These are phyloP conservation scores for Brevimyrus niger DNA, from an alignment of 2,113 vertebrate genomes.

Conservation along the genomic window DNA sequence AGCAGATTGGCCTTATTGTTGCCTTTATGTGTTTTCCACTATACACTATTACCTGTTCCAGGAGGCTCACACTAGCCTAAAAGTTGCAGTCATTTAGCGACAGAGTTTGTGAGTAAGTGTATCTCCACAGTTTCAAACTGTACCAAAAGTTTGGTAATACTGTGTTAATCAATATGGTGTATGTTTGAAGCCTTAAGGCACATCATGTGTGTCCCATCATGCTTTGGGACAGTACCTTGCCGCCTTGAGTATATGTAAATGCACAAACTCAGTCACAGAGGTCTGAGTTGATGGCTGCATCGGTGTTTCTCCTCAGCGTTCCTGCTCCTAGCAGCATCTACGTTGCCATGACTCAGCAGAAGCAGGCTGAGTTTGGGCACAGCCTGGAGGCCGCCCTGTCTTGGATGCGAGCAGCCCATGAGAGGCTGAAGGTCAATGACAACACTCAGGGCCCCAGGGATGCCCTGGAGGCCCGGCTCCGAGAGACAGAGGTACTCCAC, in stretches of 20 bases:
- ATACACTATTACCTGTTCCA: not conserved
- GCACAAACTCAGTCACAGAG: not conserved
- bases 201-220: not conserved
- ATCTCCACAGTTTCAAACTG: not conserved
- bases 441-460: conserved; percentile 79
- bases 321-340: conserved; percentile 24
- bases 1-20: not conserved
- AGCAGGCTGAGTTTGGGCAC: conserved; percentile 74
- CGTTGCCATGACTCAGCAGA: conserved; percentile 76
- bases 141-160: not conserved
- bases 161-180: not conserved
- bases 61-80: not conserved
- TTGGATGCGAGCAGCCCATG: conserved; percentile 81
- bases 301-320: not conserved
- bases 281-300: not conserved
- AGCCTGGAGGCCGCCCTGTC: conserved; percentile 68
- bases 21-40: not conserved
- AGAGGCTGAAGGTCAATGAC: conserved; percentile 74
- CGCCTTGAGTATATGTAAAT: not conserved
- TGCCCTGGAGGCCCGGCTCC: conserved; percentile 77
- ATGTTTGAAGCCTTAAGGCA: not conserved
- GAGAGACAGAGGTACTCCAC: conserved; percentile 77
- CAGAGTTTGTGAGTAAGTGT: not conserved
- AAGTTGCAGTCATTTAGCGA: not conserved
- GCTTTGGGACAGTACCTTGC: not conserved